These are phyloP conservation scores for Penaeus indicus DNA, from an alignment of 1,140 invertebrate species.

Conservation along the genomic window DNA sequence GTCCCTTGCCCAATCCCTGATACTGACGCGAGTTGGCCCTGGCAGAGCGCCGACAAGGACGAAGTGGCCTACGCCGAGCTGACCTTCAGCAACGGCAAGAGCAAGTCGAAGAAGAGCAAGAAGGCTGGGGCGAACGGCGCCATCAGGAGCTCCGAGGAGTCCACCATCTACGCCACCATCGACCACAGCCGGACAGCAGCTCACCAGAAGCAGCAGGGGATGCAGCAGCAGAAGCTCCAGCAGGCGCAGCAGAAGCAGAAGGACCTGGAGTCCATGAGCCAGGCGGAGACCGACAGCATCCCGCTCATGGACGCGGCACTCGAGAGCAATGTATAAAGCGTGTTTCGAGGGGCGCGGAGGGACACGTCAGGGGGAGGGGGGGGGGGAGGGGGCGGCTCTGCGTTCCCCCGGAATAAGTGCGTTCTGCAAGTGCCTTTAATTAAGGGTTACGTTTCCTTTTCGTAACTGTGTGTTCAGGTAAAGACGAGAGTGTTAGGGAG, in stretches of 20 bases:
- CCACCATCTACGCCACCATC: slow-evolving; percentile 81
- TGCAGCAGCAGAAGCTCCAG: neutral
- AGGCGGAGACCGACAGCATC: slow-evolving; percentile 43
- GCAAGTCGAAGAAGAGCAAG: slow-evolving; percentile 44
- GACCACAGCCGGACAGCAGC: slow-evolving; percentile 74
- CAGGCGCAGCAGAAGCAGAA: neutral
- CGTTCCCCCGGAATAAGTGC: neutral
- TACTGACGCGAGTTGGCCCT: neutral
- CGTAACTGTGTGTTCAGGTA: too few relatives aligned
- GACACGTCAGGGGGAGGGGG: neutral
- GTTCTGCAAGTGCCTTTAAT: too few relatives aligned
- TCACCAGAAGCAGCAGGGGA: slow-evolving; percentile 12
- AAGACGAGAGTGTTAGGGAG: too few relatives aligned
- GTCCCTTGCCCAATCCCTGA: neutral
- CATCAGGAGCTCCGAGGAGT: slow-evolving; percentile 70
- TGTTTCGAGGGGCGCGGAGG: neutral
- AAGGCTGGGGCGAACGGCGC: slow-evolving; percentile 38
- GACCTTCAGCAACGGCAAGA: slow-evolving; percentile 71
- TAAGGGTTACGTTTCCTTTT: too few relatives aligned
- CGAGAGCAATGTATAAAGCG: slow-evolving; percentile 53
- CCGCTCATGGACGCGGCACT: slow-evolving; percentile 51
- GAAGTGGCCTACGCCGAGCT: slow-evolving; percentile 82
- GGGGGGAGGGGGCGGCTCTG: neutral
- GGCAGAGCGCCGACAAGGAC: slow-evolving; percentile 68
- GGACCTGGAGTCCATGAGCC: neutral